Percentiles rank a stretch among this genome's conserved stretches.
Conservation (phyloP, 2,113 vertebrate species). For the Ochotona curzoniae region DNA sequence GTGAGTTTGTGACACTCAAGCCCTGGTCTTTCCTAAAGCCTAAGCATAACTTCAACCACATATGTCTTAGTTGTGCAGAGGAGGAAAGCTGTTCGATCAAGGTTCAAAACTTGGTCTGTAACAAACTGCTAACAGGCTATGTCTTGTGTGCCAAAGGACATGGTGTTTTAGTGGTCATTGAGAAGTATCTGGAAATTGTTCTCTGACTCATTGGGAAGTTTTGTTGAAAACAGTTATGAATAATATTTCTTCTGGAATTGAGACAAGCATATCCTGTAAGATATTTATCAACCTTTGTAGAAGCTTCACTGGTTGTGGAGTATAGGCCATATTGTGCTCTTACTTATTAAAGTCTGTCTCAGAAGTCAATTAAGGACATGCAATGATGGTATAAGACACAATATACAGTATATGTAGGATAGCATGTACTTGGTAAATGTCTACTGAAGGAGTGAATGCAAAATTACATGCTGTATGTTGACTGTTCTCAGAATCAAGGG, state of each 20-base stretch:
- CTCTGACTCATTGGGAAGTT: not conserved
- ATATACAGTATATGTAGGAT: not conserved
- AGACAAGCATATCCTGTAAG: not conserved
- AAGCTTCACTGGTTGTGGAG: not conserved
- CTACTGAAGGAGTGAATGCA: not conserved
- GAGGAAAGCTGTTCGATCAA: not conserved
- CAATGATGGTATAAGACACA: not conserved
- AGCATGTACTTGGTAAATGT: not conserved
- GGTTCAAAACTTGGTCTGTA: not conserved
- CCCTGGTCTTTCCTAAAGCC: not conserved
- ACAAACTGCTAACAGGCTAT: not conserved
- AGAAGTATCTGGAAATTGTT: not conserved
- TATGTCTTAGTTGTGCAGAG: not conserved
- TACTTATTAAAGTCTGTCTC: not conserved
- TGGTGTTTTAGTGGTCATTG: not conserved
- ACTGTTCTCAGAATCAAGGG: not conserved
- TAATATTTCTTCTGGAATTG: not conserved
- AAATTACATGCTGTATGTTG: not conserved
- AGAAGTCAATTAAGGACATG: not conserved
- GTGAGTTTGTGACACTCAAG: not conserved
- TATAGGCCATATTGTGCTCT: not conserved
- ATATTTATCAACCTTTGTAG: not conserved
- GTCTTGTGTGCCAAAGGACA: not conserved
- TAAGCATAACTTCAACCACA: not conserved
- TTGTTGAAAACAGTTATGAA: not conserved